These are phyloP conservation scores for Cyphomyrmex costatus DNA, from an alignment of 1,140 invertebrate genomes.

Conservation along the genomic window DNA sequence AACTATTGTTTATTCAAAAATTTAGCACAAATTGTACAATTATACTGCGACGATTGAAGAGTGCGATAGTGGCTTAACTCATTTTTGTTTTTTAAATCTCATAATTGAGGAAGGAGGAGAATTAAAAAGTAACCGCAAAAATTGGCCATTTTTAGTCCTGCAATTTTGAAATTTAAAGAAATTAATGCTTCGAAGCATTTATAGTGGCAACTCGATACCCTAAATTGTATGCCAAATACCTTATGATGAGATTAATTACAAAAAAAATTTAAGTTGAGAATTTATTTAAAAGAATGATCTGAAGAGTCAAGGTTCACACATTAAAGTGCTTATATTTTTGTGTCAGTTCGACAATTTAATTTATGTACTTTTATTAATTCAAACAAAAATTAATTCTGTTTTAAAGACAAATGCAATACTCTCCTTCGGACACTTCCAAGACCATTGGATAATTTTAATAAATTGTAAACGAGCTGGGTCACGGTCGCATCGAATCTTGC, in stretches of 20 bases:
- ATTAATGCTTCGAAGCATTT: no score
- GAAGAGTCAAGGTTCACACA: no score
- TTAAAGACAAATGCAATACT: no score
- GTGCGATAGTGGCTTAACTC: not conserved
- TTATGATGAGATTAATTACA: no score
- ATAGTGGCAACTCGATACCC: no score
- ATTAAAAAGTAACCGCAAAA: no score
- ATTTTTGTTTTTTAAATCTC: not conserved
- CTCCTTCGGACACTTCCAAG: not conserved
- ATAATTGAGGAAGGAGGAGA: not conserved
- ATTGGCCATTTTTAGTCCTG: no score
- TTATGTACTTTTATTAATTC: not conserved
- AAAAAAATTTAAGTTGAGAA: no score
- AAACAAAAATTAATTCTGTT: not conserved
- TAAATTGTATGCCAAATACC: no score
- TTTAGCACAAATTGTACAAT: not conserved
- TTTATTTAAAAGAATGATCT: no score
- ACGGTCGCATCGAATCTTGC: not conserved
- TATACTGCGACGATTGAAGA: conserved; percentile 23
- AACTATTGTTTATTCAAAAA: conserved; percentile 28
- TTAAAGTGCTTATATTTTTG: no score
- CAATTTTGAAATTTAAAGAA: no score
- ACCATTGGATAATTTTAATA: not conserved
- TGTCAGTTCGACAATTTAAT: not conserved
- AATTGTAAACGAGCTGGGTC: not conserved